phyloP scores from a whole-genome alignment of 2,113 vertebrate species.

The Actenoides hombroni region DNA sequence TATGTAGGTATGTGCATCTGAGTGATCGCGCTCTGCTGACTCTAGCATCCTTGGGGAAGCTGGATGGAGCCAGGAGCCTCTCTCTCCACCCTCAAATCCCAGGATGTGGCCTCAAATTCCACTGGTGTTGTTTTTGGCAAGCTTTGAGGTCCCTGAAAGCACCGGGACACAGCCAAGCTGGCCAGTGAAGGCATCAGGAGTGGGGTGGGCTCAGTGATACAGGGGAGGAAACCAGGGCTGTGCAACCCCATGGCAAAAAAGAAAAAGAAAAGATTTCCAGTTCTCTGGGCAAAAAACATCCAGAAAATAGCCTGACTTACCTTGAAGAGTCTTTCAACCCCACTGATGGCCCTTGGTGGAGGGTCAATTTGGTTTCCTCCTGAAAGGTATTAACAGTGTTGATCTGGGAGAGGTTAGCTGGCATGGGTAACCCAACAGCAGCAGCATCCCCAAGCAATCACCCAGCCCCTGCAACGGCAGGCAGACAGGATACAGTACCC shows the following conservation, averaged over 20 bases:
- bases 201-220: not conserved
- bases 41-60: not conserved
- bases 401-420: not conserved
- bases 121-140: not conserved
- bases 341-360: not conserved
- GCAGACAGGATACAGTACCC: not conserved
- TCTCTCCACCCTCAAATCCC: not conserved
- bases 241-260: not conserved
- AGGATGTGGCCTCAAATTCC: not conserved
- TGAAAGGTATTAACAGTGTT: not conserved
- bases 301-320: not conserved
- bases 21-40: not conserved
- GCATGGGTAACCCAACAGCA: not conserved
- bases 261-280: no score
- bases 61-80: not conserved
- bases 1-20: not conserved
- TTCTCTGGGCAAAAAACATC: not conserved
- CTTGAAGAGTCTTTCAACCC: not conserved
- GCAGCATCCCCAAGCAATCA: not conserved
- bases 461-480: not conserved
- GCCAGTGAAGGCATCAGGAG: not conserved
- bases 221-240: not conserved
- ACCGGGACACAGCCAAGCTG: rapidly evolving
- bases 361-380: not conserved
- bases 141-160: not conserved